phyloP scores from a whole-genome alignment of 2,888 invertebrate species.

The Nephrocerus scutellatus region DNA sequence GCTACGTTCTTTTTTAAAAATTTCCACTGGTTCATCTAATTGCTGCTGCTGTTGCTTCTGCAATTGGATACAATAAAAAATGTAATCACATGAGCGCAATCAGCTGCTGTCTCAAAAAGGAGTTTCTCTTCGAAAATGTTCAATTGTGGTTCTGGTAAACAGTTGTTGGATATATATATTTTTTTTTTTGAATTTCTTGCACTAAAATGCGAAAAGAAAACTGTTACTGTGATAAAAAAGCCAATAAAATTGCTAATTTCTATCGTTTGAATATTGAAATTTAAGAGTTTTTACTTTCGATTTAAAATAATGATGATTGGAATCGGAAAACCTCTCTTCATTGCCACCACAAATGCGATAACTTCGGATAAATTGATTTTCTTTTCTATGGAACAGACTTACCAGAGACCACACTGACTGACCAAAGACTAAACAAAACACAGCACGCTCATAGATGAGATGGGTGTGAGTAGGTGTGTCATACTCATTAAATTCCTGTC shows the following conservation, averaged over 20 bases:
- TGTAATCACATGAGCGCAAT: no score
- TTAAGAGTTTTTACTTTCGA: no score
- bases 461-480: slow-evolving; percentile 1
- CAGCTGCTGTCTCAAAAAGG: no score
- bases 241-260: no score
- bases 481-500: slow-evolving; percentile 11
- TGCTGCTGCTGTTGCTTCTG: slow-evolving; percentile 42
- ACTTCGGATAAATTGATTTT: background rate
- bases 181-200: no score
- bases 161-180: slow-evolving; percentile 4
- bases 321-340: no score
- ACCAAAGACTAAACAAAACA: slow-evolving; percentile 13
- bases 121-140: no score
- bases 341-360: no score
- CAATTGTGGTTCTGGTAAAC: slow-evolving; percentile 17
- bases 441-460: slow-evolving; percentile 1
- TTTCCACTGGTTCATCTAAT: slow-evolving; percentile 38
- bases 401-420: slow-evolving; percentile 8
- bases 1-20: slow-evolving; percentile 50
- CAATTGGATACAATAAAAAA: slow-evolving; percentile 28
- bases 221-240: no score
- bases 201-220: no score
- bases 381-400: slow-evolving; percentile 5
- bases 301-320: no score
- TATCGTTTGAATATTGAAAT: no score